Base-by-base conservation (phyloP, 2,888 invertebrate genomes). In the Troides helena region DNA sequence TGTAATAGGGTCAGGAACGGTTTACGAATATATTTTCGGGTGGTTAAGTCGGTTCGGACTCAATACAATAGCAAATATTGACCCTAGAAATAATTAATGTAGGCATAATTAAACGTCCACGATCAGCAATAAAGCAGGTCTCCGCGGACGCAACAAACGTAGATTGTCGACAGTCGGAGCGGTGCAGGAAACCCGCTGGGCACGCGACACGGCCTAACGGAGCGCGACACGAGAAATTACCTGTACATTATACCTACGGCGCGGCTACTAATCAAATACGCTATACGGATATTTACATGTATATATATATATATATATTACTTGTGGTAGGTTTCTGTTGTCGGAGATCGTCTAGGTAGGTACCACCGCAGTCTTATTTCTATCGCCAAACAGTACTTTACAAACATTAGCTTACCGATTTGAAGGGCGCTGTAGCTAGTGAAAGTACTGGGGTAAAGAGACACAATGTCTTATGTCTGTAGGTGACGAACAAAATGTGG, bases 141-240 rank as follows among this genome's bases (percentile, higher is more conserved):
- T 75, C 75, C 73, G 73, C 72, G 73, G 74, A 75, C 67, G 70
- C 56, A 59, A 60, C 60, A 56, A 67, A 76, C 73, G 74, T 74
- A 79, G 84, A 85, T 85, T 84, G 83, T 81, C 73, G 78, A 80
- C 79, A 78, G 81, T 84, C 74, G 79, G 81, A 77, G 78, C 78
- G 79, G 83, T 87, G 85, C 85, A 89, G 90, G 90, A 90, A 90
- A 87, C 79, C 80, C 72, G 74, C 77, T 71, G 75, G 80, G 82
- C 91, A 91, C 90, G 90, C 90, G 89, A 90, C 85, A 85, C 76
- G 74, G 79, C 77, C 86, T 88, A 90, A 88, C 90, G 89, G 89
- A 88, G 87, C 90, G 89, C 88, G 85, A 82, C 88, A 85, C 81
- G 86, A 90, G 88, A 89, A 91, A 91, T 90, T 90, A 90, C 90